phyloP scores from a whole-genome alignment of 2,888 invertebrate species.

The Sipha maydis region DNA sequence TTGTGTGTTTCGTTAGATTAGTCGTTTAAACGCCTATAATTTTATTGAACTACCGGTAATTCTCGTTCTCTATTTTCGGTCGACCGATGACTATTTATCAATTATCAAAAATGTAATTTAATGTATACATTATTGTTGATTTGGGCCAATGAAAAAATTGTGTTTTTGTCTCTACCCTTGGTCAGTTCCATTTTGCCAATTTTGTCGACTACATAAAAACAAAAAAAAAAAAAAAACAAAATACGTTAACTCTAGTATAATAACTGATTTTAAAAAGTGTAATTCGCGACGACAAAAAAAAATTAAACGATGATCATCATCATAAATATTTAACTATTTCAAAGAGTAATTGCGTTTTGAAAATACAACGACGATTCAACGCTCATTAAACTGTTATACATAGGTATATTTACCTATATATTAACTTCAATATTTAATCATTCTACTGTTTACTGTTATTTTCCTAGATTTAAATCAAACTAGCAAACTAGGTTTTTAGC shows the following conservation, averaged over 20 bases:
- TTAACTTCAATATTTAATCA: not conserved
- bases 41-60: not conserved
- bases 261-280: not conserved
- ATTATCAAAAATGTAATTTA: not conserved
- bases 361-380: constrained; percentile 19
- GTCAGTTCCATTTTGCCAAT: not conserved
- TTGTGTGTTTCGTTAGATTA: no score
- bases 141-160: not conserved
- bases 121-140: not conserved
- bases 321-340: not conserved
- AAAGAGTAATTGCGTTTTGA: not conserved
- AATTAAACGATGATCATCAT: not conserved
- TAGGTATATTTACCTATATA: not conserved
- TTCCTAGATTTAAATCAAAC: not conserved
- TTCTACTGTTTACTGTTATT: constrained; percentile 12
- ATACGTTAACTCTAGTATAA: not conserved
- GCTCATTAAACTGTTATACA: not conserved
- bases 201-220: not conserved
- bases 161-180: constrained; percentile 20
- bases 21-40: no score
- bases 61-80: not conserved
- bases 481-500: not conserved
- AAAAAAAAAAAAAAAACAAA: no score
- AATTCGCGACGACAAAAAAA: not conserved
- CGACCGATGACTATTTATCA: not conserved